Evolutionary conservation across 2,113 vertebrate species (phyloP).

Genomic region (Clinocottus analis): DNA sequence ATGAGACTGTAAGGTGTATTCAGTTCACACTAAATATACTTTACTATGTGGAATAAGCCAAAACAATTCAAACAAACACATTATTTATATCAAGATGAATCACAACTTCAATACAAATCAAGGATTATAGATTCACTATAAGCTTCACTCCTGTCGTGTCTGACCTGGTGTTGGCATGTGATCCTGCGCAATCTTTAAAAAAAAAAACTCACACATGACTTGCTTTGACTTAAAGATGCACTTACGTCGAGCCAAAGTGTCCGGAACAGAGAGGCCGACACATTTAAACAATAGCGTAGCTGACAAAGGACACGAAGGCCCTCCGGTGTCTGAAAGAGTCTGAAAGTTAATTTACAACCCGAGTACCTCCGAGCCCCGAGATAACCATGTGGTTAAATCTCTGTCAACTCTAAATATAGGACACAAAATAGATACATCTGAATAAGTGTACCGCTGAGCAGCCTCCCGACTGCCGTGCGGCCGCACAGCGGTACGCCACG

Average conservation of each 20-base stretch:
- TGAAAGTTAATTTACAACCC: conserved; percentile 7
- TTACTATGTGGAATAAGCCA: background rate
- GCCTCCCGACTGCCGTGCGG: conserved; percentile 6
- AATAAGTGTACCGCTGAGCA: conserved; percentile 15
- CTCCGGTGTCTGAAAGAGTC: background rate
- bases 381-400: background rate
- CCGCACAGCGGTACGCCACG: conserved; percentile 19
- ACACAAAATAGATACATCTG: background rate
- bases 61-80: background rate
- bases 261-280: background rate
- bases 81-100: background rate
- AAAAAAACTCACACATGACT: conserved; percentile 3
- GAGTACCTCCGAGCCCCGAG: background rate
- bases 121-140: background rate
- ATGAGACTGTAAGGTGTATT: conserved; percentile 1
- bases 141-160: conserved; percentile 5
- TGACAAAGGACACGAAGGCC: background rate
- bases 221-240: background rate
- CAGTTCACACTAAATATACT: background rate
- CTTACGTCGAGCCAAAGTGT: background rate
- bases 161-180: background rate
- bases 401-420: conserved; percentile 12
- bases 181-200: background rate
- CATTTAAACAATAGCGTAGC: background rate
- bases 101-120: background rate